phyloP scores from a whole-genome alignment of 2,113 vertebrate species.

The Ceyx margarethae region DNA sequence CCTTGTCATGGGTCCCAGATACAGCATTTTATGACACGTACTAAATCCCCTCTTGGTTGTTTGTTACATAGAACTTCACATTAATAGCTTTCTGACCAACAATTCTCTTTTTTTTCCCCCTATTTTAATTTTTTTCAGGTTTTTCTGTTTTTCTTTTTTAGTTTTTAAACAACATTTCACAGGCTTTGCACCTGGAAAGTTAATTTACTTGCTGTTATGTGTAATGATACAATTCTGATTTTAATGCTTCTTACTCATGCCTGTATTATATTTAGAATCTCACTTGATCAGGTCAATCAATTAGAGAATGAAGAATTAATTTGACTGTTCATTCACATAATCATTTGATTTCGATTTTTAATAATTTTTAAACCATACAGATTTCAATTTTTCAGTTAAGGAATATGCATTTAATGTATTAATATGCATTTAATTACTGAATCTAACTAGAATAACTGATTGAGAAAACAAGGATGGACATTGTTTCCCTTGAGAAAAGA shows the following conservation, averaged over 20 bases:
- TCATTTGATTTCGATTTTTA: not conserved
- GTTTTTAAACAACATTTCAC: not conserved
- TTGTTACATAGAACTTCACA: constrained; percentile 40
- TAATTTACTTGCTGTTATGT: not conserved
- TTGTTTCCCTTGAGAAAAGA: not conserved
- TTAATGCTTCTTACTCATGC: not conserved
- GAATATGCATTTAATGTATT: not conserved
- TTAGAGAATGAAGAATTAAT: not conserved
- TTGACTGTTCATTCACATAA: not conserved
- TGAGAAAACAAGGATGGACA: no score
- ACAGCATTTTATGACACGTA: constrained; percentile 37
- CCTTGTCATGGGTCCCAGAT: constrained; percentile 43
- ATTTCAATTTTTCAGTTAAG: not conserved
- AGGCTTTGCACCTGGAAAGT: not conserved
- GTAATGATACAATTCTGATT: not conserved
- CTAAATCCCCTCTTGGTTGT: constrained; percentile 33
- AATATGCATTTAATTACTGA: no score
- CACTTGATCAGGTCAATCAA: not conserved
- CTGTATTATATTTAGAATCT: not conserved
- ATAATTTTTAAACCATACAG: not conserved
- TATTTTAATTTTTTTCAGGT: no score
- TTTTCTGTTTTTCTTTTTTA: not conserved
- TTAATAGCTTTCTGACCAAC: constrained; percentile 15
- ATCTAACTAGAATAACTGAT: no score
- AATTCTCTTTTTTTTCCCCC: not conserved